A percentile compares a stretch with the other conserved stretches of the same genome.
These are phyloP conservation scores for Crypturellus tataupa DNA, from an alignment of 2,797 vertebrate genomes.

Conservation along the genomic window DNA sequence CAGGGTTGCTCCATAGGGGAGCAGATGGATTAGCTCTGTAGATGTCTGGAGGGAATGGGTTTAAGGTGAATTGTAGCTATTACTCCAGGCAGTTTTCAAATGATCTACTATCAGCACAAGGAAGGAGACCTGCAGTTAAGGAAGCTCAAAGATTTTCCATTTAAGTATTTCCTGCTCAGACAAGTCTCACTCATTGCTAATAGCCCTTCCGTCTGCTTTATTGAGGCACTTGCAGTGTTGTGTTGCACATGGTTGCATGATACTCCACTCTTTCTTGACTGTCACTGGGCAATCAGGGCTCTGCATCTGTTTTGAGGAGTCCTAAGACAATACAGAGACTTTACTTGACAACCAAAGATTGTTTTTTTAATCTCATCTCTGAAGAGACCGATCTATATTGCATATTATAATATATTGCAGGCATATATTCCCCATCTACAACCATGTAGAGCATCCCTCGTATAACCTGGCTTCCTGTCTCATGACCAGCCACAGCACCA, in stretches of 20 bases:
- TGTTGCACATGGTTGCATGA: no score
- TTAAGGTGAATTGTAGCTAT: neutral
- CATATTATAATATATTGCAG: no score
- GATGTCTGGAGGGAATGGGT: neutral
- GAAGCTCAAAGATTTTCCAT: neutral
- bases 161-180: neutral
- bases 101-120: rapidly evolving
- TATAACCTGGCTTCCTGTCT: neutral
- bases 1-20: neutral
- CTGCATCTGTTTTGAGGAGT: neutral
- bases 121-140: neutral
- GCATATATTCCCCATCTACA: neutral
- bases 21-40: neutral
- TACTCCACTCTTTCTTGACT: neutral
- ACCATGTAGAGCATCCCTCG: neutral
- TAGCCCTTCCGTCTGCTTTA: neutral
- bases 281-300: neutral
- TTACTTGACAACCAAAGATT: neutral
- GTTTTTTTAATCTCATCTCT: neutral
- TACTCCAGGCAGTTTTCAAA: neutral
- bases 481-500: neutral
- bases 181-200: neutral
- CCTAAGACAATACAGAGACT: neutral
- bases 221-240: neutral
- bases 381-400: neutral